A percentile compares a stretch with the other conserved stretches of the same genome.
Evolutionary conservation across 2,888 invertebrate genomes (phyloP).

Genomic region (Noctuana brunneofusca): DNA sequence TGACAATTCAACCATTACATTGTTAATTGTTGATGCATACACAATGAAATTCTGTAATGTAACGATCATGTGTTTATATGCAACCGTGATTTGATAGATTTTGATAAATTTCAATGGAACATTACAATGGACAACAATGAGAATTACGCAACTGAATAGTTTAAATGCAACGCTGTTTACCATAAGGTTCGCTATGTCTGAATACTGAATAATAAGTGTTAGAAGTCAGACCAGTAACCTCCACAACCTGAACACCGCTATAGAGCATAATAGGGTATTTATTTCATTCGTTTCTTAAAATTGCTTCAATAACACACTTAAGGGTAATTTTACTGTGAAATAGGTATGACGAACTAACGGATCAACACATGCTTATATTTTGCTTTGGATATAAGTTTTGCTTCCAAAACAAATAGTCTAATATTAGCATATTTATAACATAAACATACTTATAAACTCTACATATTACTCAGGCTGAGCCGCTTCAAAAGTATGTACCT

Average conservation of each 20-base stretch:
- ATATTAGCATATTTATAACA: conserved; percentile 51
- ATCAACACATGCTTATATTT: neutral
- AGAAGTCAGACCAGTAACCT: neutral
- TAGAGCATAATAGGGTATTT: neutral
- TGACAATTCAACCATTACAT: conserved; percentile 17
- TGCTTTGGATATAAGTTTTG: neutral
- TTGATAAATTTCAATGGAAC: conserved; percentile 25
- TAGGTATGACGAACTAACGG: neutral
- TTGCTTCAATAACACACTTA: neutral
- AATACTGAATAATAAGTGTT: conserved; percentile 6
- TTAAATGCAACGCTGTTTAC: conserved; percentile 7
- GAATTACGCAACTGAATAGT: conserved; percentile 14
- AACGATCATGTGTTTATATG: conserved; percentile 13
- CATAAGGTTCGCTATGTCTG: conserved; percentile 5
- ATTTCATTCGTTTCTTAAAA: too few relatives aligned
- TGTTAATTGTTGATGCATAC: conserved; percentile 22
- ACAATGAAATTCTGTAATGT: conserved; percentile 24
- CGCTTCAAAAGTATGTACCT: conserved; percentile 55
- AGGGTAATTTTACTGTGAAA: neutral
- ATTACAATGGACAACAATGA: conserved; percentile 19
- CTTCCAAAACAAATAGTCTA: neutral
- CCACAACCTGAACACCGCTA: neutral
- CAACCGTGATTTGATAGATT: conserved; percentile 26
- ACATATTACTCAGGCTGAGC: conserved; percentile 52
- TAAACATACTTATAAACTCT: conserved; percentile 66